Base-by-base conservation (phyloP, 2,888 invertebrate genomes). In the Euplagia quadripunctaria region DNA sequence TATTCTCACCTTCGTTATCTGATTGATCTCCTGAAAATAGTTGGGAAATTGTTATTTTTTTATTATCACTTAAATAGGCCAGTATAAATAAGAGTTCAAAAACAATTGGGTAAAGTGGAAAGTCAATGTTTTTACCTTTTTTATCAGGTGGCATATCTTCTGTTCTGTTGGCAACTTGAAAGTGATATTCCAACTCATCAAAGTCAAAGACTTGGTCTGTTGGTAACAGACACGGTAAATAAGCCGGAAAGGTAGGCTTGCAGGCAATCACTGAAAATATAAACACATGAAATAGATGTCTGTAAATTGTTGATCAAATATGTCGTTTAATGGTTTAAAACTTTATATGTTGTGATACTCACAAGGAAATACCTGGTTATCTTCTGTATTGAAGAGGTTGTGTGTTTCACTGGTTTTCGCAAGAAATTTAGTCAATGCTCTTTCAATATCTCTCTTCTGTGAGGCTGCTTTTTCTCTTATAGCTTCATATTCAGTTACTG, bases 201-300 rank as follows among this genome's bases (percentile, higher is more conserved):
- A 98, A 97, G 88, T 99, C 99, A 91, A 99, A 98, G 58, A 99
- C 98, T 96, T 99, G 99, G 94, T 99, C 99, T 83, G 98, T 98
- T 0, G 99, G 99, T 85, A 99, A 94, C 46, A 99, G 95, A 6
- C 99, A 98, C 77, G 97, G 97, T 64, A 99, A 91, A 89, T 99
- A 99, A 3, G 99, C 97, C 9, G 98, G 98, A 89, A 97, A 97
- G 79, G 97, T 96, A 0, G 98, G 97, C 88, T 98, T 98, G 87
- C 98, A 98, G 4, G 98, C 98, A 88, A 99, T 99, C 85, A 99
- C 98, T 98, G 95, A 17, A 69, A 69, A 69, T 3, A 58, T 43
- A 42, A 3, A 55, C 16, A 51, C 16, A 51, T 46, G 9, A 11
- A 46, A 31, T 31, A 31, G 31, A 31, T 31, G 1, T 46, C 11